Percentiles rank a stretch among this genome's conserved stretches.
These are phyloP conservation scores for Toxotes jaculatrix DNA, from an alignment of 2,113 vertebrate species.

Conservation along the genomic window DNA sequence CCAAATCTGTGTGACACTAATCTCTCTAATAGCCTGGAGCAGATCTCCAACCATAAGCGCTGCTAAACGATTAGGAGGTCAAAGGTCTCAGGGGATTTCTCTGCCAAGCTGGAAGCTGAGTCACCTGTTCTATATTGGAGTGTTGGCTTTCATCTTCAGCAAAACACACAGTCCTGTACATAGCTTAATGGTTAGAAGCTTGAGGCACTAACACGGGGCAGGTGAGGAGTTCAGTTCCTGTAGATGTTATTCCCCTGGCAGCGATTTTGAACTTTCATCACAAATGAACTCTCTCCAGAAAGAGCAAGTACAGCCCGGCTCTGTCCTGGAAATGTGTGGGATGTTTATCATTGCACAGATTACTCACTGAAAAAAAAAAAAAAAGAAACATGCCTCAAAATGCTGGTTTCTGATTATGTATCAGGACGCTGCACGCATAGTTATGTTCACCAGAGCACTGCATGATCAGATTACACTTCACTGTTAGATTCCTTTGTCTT, in stretches of 20 bases:
- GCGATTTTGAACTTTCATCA: slow-evolving; percentile 27
- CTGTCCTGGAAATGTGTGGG: background rate
- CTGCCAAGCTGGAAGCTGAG: slow-evolving; percentile 77
- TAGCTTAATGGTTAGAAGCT: slow-evolving; percentile 8
- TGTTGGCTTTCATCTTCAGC: slow-evolving; percentile 57
- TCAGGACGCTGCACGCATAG: background rate
- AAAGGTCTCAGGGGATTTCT: slow-evolving; percentile 78
- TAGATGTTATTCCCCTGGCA: slow-evolving; percentile 29
- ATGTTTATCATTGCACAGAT: slow-evolving; percentile 1
- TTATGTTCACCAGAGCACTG: slow-evolving; percentile 15
- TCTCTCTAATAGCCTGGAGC: slow-evolving; percentile 79
- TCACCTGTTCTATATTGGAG: slow-evolving; percentile 76
- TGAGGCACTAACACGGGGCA: background rate
- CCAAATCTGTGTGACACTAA: slow-evolving; percentile 81
- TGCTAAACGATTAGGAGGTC: slow-evolving; percentile 79
- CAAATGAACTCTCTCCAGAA: slow-evolving; percentile 26
- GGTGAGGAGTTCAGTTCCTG: slow-evolving; percentile 50
- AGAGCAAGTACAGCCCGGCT: background rate
- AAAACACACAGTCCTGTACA: slow-evolving; percentile 30
- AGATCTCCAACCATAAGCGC: slow-evolving; percentile 80
- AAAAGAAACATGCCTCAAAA: background rate
- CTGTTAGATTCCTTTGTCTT: slow-evolving; percentile 47
- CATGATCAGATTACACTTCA: slow-evolving; percentile 50
- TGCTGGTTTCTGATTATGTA: background rate
- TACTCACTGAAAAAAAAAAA: background rate